Percentiles rank a stretch among this genome's conserved stretches.
Evolutionary conservation across 2,113 vertebrate genomes (phyloP).

Genomic region (Haemorhous mexicanus): DNA sequence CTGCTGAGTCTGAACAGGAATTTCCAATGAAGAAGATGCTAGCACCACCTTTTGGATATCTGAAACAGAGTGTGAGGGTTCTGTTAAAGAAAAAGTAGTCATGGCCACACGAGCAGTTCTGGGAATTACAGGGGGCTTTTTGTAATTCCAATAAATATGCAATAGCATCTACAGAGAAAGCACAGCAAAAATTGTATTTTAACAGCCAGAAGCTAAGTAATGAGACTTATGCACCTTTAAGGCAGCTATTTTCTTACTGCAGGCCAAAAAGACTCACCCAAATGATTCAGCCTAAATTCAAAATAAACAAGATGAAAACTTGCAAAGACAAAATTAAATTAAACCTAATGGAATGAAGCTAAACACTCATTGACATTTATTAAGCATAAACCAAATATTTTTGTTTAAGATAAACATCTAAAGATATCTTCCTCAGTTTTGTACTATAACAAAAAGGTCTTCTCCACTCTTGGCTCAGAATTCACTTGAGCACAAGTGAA

Average conservation of each 20-base stretch:
- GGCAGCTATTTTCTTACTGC: neutral
- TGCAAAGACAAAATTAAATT: neutral
- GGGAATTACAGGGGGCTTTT: fast-evolving
- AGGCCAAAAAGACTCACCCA: neutral
- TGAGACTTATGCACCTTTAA: neutral
- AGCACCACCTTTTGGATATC: constrained; percentile 77
- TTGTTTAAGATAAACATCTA: neutral
- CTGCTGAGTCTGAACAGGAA: constrained; percentile 66
- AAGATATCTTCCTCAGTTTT: neutral
- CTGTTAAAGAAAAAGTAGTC: neutral
- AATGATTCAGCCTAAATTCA: neutral
- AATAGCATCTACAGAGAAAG: neutral
- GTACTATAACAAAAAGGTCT: neutral
- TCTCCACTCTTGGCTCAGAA: neutral
- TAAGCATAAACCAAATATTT: neutral
- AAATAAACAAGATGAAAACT: neutral
- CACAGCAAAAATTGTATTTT: neutral
- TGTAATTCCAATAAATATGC: neutral
- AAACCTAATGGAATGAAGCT: neutral
- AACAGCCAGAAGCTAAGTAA: neutral
- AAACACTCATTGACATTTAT: neutral
- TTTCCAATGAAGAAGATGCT: constrained; percentile 73
- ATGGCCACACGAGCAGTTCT: fast-evolving
- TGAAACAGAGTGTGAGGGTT: constrained; percentile 44
- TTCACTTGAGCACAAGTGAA: neutral